Evolutionary conservation across 2,888 invertebrate species (phyloP), one percentile per base, ranked within the genome.

Genomic region (Apodemia zela): DNA sequence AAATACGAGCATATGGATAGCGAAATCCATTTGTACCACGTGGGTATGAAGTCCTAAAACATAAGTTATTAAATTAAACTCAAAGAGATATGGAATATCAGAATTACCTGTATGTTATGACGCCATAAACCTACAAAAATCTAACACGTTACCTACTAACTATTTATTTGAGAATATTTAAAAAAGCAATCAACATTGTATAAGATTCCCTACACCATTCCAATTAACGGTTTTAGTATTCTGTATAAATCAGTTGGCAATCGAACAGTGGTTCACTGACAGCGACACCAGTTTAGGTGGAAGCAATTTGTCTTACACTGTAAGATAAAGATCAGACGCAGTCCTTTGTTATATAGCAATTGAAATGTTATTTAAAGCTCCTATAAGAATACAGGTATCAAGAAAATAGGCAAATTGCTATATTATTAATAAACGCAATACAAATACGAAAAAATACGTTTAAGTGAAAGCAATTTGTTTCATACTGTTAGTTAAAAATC

Each of bases 281-380:
- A 75, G 74, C 79, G 81, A 81, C 80, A 79, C 66, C 75, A 73
- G 76, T 76, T 67, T 71, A 74, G 74, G 79, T 83, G 79, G 81
- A 85, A 86, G 79, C 84, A 77, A 87, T 89, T 89, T 87, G 89
- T 89, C 87, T 89, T 79, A 82, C 84, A 81, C 73, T 72, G 65
- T 59, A 17, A 72, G 89, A 90, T 90, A 87, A 84, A 42, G 72
- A 89, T 89, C 88, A 58, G 59, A 25, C 54, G 59, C 64, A 63
- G 65, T 66, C 67, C 68, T 62, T 51, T 51, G 25, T 51, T 62
- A 60, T 66, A 67, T 66, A 63, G 58, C 63, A 68, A 67, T 67
- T 66, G 69, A 65, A 63, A 45, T 47, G 29, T 62, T 21, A 51
- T 21, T 51, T 51, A 51, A 51, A 25, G 21, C 3, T 51, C 11